Evolutionary conservation across 2,113 vertebrate species (phyloP), one percentile per base, ranked within the genome.

Genomic region (Melanocharis versteri): DNA sequence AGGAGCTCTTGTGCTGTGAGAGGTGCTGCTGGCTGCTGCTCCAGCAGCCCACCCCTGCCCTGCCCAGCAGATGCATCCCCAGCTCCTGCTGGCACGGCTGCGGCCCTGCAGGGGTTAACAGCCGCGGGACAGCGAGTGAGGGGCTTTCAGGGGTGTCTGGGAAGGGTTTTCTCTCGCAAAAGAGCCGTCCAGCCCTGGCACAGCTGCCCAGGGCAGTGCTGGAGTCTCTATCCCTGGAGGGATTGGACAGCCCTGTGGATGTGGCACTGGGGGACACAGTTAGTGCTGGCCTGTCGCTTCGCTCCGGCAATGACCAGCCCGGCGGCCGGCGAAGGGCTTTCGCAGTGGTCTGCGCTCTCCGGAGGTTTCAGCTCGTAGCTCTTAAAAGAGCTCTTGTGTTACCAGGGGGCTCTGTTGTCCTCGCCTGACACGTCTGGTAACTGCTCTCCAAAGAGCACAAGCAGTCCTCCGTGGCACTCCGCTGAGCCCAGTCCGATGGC

Each of bases 81-180:
- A 5, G 5, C 19, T 37, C 66, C 76, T 45, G 57, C n/a, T 75
- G 86, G 47, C 65, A 18, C 0, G 2, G 30, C 44, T 44, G 30
- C 40, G 57, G 70, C n/a, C n/a, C 51, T 60, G 48, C 27, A 5
- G 2, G 13, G 9, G 1, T 6, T 33, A 8, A 1, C 1, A 0
- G 48, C 7, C 13, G 4, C 3, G 26, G 70, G 50, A 48, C 66
- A 62, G 73, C 2, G 0, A 28, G 13, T 1, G 6, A 1, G 7
- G 39, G 60, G 44, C 85, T 56, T 47, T 66, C 30, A 21, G 33
- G 69, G 23, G 4, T 24, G 17, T 30, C 57, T 28, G 14, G 21
- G 69, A 31, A 51, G 51, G n/a, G 11, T 71, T 87, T 90, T 56
- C 53, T 73, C 37, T 50, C 44, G 44, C 27, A 39, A 22, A 57